These are phyloP conservation scores for Turritopsis dohrnii DNA, from an alignment of 30 jellyfish, hydroid and myxozoan species.

Conservation along the genomic window DNA sequence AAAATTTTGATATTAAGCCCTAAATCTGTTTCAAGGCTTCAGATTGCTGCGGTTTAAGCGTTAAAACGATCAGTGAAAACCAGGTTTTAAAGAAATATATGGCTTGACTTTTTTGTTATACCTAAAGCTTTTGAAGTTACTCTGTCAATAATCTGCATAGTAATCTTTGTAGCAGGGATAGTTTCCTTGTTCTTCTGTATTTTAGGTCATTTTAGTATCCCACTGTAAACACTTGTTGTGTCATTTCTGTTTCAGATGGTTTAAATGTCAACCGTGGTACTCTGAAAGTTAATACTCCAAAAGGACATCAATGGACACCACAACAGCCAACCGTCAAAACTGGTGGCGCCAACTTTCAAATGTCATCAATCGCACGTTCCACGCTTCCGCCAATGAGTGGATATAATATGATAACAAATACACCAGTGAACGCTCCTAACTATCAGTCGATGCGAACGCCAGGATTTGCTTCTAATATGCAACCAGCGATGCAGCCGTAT, in stretches of 20 bases:
- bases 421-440: background rate
- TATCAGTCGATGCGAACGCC: background rate
- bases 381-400: conserved; percentile 56
- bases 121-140: too few species aligned
- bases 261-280: conserved; percentile 55
- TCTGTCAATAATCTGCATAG: too few species aligned
- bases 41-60: too few species aligned
- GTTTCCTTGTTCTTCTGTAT: too few species aligned
- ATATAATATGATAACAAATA: background rate
- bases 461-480: conserved; percentile 22
- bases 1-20: too few species aligned
- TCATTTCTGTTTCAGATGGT: conserved; percentile 43
- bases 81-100: too few species aligned
- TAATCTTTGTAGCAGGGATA: too few species aligned
- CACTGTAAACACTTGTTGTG: background rate
- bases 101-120: too few species aligned
- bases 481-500: background rate
- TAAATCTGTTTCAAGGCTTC: too few species aligned
- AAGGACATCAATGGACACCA: conserved; percentile 90
- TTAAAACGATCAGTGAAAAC: too few species aligned
- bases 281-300: conserved; percentile 56
- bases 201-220: too few species aligned
- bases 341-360: conserved; percentile 84
- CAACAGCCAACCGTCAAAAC: conserved; percentile 69
- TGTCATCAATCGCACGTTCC: conserved; percentile 49